Base-by-base conservation (phyloP, 2,797 vertebrate species). In the Molossus molossus region DNA sequence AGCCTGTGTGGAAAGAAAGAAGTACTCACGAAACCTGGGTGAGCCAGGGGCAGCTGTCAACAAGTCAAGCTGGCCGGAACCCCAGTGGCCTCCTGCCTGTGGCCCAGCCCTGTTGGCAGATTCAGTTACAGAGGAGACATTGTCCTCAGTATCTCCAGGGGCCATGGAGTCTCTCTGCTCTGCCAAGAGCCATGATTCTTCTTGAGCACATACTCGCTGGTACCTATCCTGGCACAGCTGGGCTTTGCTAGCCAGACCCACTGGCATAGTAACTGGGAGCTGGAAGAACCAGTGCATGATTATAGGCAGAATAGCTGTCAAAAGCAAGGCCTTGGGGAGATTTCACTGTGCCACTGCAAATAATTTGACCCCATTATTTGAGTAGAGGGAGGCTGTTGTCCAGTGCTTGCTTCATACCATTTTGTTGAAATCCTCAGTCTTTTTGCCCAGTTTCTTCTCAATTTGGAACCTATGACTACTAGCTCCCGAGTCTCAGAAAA, bases 61-160 rank as follows among this genome's bases (percentile, higher is more conserved):
- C 82, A 79, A 27, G 57, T 67, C 72, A 15, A 53, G 86, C 89
- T 75, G 88, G 82, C 81, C 86, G 2, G 50, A 21, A 60, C 60
- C 58, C 37, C 23, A 0, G 58, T 18, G 69, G 75, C 89, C 65
- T 77, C 73, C 83, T 23, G 69, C 69, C 86, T 5, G 23, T 10
- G 58, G 53, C 87, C 73, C 9, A 0, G 76, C 58, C 48, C 57
- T 29, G n/a, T 48, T n/a, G 55, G 48, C 73, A 67, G 57, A 14
- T 75, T 75, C 57, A 1, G 45, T 50, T 65, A 94, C 86, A 89
- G 95, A 92, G 90, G 29, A 90, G 77, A 75, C 73, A 25, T 33
- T 72, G 73, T 79, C 75, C 55, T 79, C 33, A 5, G 5, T 82
- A 2, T 18, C 37, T 18, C 50, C 64, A 29, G 10, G 7, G 57